phyloP scores from a whole-genome alignment of 2,888 invertebrate species.

The Chelonus formosanus region DNA sequence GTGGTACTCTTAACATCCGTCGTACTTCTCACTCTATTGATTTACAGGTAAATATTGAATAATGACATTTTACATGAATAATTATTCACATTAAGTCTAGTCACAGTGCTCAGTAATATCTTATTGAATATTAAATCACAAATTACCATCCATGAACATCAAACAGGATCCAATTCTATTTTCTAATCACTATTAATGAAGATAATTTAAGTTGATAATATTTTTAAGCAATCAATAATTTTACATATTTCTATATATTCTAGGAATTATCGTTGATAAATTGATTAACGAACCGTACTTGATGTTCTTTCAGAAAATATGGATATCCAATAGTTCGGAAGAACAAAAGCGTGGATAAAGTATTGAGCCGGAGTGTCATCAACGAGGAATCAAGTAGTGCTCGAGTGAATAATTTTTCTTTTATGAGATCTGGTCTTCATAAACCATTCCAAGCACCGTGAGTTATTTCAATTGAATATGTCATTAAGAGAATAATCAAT shows the following conservation, averaged over 20 bases:
- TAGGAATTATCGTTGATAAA: too few relatives aligned
- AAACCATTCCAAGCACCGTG: constrained; percentile 61
- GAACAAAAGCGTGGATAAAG: constrained; percentile 56
- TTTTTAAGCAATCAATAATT: too few relatives aligned
- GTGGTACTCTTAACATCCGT: constrained; percentile 79
- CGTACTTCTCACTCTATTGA: constrained; percentile 77
- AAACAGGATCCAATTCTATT: too few relatives aligned
- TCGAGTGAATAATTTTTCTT: constrained; percentile 62
- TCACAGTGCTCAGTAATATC: too few relatives aligned
- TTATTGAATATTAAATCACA: too few relatives aligned
- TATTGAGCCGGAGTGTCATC: constrained; percentile 58
- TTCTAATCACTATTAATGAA: too few relatives aligned
- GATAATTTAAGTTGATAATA: neutral
- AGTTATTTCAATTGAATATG: constrained; percentile 39
- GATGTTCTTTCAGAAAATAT: constrained; percentile 71
- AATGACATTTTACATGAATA: neutral
- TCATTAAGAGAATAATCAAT: neutral
- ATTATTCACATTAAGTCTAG: too few relatives aligned
- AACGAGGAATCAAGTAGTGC: constrained; percentile 53
- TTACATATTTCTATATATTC: too few relatives aligned
- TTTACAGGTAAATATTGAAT: constrained; percentile 72
- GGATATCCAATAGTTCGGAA: constrained; percentile 72
- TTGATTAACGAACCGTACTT: too few relatives aligned
- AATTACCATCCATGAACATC: too few relatives aligned
- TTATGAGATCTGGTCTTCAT: constrained; percentile 61